A percentile compares a stretch with the other conserved stretches of the same genome.
phyloP scores from a whole-genome alignment of 1,140 invertebrate species.

The Maconellicoccus hirsutus region DNA sequence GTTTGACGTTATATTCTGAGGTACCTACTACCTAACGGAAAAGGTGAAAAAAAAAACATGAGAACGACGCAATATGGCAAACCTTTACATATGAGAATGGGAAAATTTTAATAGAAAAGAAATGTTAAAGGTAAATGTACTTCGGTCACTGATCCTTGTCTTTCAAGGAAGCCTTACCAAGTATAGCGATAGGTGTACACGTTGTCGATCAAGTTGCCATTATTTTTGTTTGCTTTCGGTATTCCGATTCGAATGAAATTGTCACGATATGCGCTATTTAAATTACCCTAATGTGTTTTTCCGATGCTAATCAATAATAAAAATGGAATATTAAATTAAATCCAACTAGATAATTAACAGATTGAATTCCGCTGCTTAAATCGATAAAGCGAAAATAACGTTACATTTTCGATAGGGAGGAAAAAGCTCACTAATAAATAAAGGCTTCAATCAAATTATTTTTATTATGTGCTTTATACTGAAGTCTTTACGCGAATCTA shows the following conservation, averaged over 20 bases:
- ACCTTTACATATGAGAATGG: background rate
- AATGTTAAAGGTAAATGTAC: slow-evolving; percentile 4
- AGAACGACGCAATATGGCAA: background rate
- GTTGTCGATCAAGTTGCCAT: background rate
- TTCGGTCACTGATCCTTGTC: background rate
- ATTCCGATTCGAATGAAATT: background rate
- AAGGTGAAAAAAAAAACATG: background rate
- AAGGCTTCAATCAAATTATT: no score
- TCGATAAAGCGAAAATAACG: background rate
- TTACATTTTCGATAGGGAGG: background rate
- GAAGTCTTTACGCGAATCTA: background rate
- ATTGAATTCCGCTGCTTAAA: background rate
- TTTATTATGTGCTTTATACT: no score
- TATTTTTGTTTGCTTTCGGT: background rate
- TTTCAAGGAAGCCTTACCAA: background rate
- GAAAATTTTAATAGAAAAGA: background rate
- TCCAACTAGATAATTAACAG: background rate
- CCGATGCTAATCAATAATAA: background rate
- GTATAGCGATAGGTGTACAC: background rate
- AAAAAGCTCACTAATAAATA: background rate
- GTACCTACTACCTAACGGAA: no score
- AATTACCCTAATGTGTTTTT: background rate
- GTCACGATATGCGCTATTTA: background rate
- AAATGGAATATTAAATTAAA: slow-evolving; percentile 10
- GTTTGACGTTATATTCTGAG: no score